Percentiles rank a stretch among this genome's conserved stretches.
These are phyloP conservation scores for Crotalus helleri DNA, from an alignment of 2,113 vertebrate species.

Conservation along the genomic window DNA sequence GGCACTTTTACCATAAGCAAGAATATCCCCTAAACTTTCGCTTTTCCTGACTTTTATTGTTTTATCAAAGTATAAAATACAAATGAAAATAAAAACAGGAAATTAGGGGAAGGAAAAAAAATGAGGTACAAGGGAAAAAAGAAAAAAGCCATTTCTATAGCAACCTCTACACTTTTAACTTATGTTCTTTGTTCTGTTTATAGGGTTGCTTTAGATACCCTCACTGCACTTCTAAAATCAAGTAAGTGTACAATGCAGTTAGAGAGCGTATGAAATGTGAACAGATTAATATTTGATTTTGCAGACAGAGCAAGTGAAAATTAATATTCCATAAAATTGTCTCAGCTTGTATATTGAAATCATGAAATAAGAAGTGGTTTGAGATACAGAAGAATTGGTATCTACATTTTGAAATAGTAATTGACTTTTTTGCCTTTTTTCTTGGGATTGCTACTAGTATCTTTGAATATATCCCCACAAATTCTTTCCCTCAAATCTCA, in stretches of 20 bases:
- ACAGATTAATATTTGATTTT: neutral
- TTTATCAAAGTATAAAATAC: neutral
- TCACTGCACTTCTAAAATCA: slow-evolving; percentile 95
- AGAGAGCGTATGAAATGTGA: neutral
- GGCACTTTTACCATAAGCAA: neutral
- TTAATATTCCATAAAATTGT: neutral
- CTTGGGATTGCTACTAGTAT: neutral
- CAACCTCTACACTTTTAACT: slow-evolving; percentile 35
- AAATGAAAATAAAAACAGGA: neutral
- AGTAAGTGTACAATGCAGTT: slow-evolving; percentile 82
- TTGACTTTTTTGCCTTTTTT: neutral
- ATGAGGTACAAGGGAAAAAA: neutral
- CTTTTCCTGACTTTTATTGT: slow-evolving; percentile 39
- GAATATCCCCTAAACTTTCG: slow-evolving; percentile 48
- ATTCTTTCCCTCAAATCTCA: neutral
- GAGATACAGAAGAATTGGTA: neutral
- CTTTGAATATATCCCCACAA: neutral
- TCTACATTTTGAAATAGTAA: neutral
- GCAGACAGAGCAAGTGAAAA: neutral
- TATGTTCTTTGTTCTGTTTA: slow-evolving; percentile 73
- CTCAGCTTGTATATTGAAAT: neutral
- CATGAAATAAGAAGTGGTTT: neutral
- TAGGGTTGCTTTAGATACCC: slow-evolving; percentile 95
- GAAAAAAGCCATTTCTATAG: neutral
- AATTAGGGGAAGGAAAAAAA: neutral